Base-by-base conservation (phyloP, 2,797 vertebrate genomes). In the Phaenicophaeus curvirostris region DNA sequence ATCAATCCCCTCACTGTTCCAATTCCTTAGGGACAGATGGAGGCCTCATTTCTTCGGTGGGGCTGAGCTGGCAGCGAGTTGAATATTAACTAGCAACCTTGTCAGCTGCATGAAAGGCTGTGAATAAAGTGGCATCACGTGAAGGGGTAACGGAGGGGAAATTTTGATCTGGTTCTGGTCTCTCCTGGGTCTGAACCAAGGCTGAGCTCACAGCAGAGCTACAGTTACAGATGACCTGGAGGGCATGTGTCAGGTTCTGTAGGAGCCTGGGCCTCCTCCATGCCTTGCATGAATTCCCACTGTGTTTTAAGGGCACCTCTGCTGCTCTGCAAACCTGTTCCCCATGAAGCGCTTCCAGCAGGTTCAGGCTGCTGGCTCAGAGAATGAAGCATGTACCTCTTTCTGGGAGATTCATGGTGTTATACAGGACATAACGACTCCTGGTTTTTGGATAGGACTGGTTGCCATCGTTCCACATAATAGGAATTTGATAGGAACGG, bases 401-500 rank as follows among this genome's bases (percentile, higher is more conserved):
- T n/a, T 8, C 41, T 67, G 23, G 21, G 55, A 31, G 48, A 54
- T 33, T 24, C 5, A 0, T 4, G 31, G 15, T 15, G 8, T 37
- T 13, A 39, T 4, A 33, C 50, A n/a, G 4, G 5, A 9, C 3
- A 24, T 27, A 63, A 2, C 0, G 15, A 15, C 30, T 71, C 57
- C 80, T 53, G 51, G 1, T 3, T 19, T 46, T 44, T 30, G 53
- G 30, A 27, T 16, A 61, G 66, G 53, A 28, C 42, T 23, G 41
- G 4, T 14, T 83, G 57, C 41, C 16, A 7, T 6, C 4, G 0
- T n/a, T 54, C 46, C 41, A 9, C 21, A 0, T 4, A n/a, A n/a
- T n/a, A n/a, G n/a, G n/a, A n/a, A n/a, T n/a, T n/a, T n/a, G n/a
- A n/a, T n/a, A n/a, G n/a, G n/a, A n/a, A n/a, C n/a, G n/a, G n/a